These are phyloP conservation scores for Mya arenaria DNA, from an alignment of 1,140 invertebrate genomes.

Conservation along the genomic window DNA sequence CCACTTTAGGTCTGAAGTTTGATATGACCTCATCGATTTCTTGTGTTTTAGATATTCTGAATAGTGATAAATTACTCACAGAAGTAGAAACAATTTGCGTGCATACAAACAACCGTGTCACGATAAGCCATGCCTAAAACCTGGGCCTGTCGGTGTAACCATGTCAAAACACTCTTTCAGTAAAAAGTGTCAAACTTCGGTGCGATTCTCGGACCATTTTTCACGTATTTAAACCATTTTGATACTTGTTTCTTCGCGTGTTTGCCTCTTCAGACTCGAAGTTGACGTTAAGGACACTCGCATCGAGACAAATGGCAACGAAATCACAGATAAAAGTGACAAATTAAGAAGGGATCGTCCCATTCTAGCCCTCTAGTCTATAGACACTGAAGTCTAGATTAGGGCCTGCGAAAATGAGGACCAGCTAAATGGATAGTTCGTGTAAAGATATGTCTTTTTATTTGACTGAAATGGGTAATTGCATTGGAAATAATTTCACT, in stretches of 20 bases:
- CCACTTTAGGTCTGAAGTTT: too few relatives aligned
- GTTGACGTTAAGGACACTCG: conserved; percentile 33
- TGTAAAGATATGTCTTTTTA: conserved; percentile 37
- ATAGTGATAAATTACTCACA: neutral
- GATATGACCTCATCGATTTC: too few relatives aligned
- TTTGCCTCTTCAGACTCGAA: conserved; percentile 3
- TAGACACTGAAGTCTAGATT: conserved; percentile 28
- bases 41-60: neutral
- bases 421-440: conserved; percentile 47
- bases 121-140: neutral
- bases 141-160: neutral
- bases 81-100: neutral
- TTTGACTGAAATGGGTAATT: conserved; percentile 28
- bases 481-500: conserved; percentile 14
- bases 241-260: conserved; percentile 32
- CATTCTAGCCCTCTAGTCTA: neutral
- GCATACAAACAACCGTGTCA: conserved; percentile 46
- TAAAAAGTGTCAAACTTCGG: neutral
- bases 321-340: conserved; percentile 24
- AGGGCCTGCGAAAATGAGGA: neutral
- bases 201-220: conserved; percentile 16
- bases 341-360: conserved; percentile 38
- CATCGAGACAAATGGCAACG: conserved; percentile 31
- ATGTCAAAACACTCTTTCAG: conserved; percentile 22
- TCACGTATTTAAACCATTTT: conserved; percentile 41